A percentile compares a stretch with the other conserved stretches of the same genome.
Conservation (phyloP, 1,140 invertebrate genomes). For the Telenomus remus region DNA sequence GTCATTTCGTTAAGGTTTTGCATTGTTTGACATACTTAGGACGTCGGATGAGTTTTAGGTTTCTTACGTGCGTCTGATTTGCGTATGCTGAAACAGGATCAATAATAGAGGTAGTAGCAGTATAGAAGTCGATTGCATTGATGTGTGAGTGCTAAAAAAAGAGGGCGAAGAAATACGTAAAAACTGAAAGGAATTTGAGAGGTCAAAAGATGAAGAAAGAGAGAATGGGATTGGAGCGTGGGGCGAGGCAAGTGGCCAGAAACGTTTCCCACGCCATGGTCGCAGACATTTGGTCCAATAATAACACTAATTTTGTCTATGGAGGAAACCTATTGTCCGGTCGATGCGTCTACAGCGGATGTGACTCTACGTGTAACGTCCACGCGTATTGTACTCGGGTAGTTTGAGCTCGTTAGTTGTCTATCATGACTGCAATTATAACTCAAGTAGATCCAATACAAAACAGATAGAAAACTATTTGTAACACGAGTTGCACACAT, state of each 20-base stretch:
- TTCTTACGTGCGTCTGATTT: neutral
- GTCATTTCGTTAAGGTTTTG: conserved; percentile 49
- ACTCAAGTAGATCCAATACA: neutral
- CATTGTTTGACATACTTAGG: conserved; percentile 26
- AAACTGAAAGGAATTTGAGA: neutral
- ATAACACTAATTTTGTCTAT: conserved; percentile 73
- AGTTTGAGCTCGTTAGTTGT: conserved; percentile 19
- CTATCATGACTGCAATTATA: conserved; percentile 29
- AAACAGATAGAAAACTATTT: too few species aligned
- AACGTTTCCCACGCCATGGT: conserved; percentile 68
- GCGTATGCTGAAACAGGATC: neutral
- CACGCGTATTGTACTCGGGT: neutral
- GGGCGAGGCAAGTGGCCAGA: conserved; percentile 53
- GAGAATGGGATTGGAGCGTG: conserved; percentile 29
- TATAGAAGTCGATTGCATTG: conserved; percentile 13
- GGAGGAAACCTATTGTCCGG: conserved; percentile 72
- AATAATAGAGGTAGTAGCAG: conserved; percentile 36
- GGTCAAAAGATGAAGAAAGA: conserved; percentile 31
- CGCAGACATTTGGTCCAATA: conserved; percentile 74
- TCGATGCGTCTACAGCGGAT: conserved; percentile 68
- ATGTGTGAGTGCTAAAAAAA: conserved; percentile 23
- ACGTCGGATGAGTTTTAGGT: conserved; percentile 18
- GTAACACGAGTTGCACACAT: too few species aligned
- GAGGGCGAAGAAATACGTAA: conserved; percentile 13
- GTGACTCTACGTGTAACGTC: conserved; percentile 61